These are phyloP conservation scores for Gambusia yucatana DNA, from an alignment of 2,797 vertebrate species.

Conservation along the genomic window DNA sequence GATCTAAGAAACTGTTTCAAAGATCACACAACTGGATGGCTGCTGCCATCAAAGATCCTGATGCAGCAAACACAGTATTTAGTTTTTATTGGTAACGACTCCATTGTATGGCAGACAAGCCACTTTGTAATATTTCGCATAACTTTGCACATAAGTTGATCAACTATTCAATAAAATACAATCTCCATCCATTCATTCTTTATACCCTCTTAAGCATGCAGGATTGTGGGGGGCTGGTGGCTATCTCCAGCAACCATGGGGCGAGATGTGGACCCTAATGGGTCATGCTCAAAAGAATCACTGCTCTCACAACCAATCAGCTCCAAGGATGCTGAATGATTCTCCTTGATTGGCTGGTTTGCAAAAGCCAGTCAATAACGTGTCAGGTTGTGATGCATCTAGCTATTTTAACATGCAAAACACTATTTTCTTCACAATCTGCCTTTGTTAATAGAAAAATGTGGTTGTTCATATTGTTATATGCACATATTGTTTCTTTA, in stretches of 20 bases:
- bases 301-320: neutral
- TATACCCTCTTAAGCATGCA: neutral
- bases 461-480: neutral
- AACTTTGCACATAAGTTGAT: neutral
- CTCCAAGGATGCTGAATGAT: neutral
- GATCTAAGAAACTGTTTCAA: slow-evolving; percentile 15
- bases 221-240: neutral
- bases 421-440: neutral
- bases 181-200: neutral
- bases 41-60: slow-evolving; percentile 2
- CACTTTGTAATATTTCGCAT: neutral
- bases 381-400: neutral
- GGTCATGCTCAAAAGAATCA: neutral
- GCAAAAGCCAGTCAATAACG: neutral
- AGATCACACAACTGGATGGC: slow-evolving; percentile 8
- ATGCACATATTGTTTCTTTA: neutral
- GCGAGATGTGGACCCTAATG: neutral
- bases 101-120: neutral
- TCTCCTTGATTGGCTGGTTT: neutral
- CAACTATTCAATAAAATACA: neutral
- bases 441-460: neutral
- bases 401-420: too few species aligned
- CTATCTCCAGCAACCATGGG: neutral
- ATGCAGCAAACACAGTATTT: slow-evolving; percentile 3
- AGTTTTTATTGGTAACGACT: neutral